phyloP scores from a whole-genome alignment of 92 coral and sea anemone genomes.

The Bergia puertoricense region DNA sequence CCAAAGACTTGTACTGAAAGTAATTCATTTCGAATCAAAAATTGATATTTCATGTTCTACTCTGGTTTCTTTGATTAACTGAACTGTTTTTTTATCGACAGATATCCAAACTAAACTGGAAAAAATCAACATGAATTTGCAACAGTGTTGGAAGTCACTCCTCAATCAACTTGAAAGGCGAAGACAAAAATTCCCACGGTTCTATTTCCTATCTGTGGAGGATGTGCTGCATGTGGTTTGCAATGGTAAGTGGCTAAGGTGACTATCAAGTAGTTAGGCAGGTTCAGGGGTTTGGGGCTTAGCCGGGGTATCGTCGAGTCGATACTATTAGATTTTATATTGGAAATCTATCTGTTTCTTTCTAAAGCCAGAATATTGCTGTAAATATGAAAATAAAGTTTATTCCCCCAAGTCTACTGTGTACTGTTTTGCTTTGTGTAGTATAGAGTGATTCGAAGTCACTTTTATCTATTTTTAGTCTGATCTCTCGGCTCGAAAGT shows the following conservation, averaged over 20 bases:
- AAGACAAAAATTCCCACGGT: slow-evolving; percentile 95
- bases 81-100: slow-evolving; percentile 23
- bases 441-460: too few relatives aligned
- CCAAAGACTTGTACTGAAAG: background rate
- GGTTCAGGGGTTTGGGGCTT: too few relatives aligned
- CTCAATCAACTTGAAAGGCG: slow-evolving; percentile 92
- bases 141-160: slow-evolving; percentile 98
- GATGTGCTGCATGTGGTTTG: slow-evolving; percentile 98
- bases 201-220: slow-evolving; percentile 89
- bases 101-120: slow-evolving; percentile 96
- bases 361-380: too few relatives aligned
- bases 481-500: too few relatives aligned
- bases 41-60: background rate
- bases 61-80: background rate
- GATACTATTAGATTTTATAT: too few relatives aligned
- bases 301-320: too few relatives aligned
- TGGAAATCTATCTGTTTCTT: too few relatives aligned
- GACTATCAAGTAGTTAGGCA: background rate
- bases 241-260: slow-evolving; percentile 67
- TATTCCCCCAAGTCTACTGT: too few relatives aligned
- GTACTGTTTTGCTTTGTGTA: too few relatives aligned
- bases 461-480: too few relatives aligned
- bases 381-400: too few relatives aligned
- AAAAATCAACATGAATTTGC: slow-evolving; percentile 92
- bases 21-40: too few relatives aligned